These are phyloP conservation scores for Gryllus bimaculatus DNA, from an alignment of 1,140 invertebrate species.

Conservation along the genomic window DNA sequence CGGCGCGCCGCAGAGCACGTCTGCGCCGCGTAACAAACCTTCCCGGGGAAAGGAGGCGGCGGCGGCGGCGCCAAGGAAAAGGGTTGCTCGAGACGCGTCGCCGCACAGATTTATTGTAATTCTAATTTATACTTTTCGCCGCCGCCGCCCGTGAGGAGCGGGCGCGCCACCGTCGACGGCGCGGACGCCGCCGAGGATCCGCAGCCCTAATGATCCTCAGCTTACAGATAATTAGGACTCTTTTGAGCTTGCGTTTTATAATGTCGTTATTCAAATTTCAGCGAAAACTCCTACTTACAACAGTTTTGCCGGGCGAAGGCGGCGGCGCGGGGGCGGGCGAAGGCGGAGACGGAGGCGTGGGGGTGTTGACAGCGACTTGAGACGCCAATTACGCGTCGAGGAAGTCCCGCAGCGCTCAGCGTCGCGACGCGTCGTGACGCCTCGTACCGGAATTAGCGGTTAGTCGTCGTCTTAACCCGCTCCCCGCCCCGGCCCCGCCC, in stretches of 20 bases:
- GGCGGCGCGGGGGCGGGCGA: no score
- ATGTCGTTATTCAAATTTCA: constrained; percentile 5
- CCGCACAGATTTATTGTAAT: constrained; percentile 4
- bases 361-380: background rate
- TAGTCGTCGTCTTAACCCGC: background rate
- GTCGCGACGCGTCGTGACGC: no score
- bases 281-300: constrained; percentile 4
- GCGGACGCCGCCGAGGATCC: background rate
- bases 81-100: background rate
- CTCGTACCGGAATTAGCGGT: background rate
- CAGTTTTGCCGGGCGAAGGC: background rate
- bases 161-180: background rate
- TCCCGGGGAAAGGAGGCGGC: background rate
- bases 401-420: background rate
- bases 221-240: constrained; percentile 4
- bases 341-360: background rate
- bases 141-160: background rate
- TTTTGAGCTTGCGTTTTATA: constrained; percentile 5
- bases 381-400: background rate
- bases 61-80: background rate
- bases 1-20: background rate
- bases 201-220: background rate
- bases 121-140: background rate
- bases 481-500: no score
- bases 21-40: background rate